phyloP scores from a whole-genome alignment of 2,113 vertebrate genomes.

The Prolemur simus region DNA sequence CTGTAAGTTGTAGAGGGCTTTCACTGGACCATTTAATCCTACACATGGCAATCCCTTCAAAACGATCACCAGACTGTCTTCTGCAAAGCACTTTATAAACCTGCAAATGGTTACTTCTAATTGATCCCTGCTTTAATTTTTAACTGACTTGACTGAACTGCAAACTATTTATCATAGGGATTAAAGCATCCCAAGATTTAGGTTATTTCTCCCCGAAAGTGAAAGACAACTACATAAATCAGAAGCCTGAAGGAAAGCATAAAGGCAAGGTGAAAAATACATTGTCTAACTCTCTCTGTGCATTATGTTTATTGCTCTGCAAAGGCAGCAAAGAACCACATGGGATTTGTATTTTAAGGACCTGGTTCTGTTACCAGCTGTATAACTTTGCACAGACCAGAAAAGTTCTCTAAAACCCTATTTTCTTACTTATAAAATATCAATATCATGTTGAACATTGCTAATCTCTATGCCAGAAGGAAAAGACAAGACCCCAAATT shows the following conservation, averaged over 20 bases:
- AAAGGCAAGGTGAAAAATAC: background rate
- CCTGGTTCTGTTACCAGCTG: background rate
- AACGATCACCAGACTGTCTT: background rate
- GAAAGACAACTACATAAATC: background rate
- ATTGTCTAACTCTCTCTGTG: background rate
- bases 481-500: background rate
- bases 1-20: background rate
- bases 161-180: background rate
- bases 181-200: background rate
- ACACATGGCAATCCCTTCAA: background rate
- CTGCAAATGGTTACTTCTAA: conserved; percentile 24
- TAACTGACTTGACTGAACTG: background rate
- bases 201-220: background rate
- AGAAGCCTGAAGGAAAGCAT: background rate
- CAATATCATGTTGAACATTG: background rate
- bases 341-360: background rate
- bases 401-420: background rate
- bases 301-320: background rate
- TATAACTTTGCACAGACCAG: background rate
- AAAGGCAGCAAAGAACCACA: background rate
- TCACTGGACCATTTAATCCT: background rate
- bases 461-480: background rate
- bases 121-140: conserved; percentile 8
- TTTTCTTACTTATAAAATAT: background rate
- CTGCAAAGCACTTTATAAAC: conserved; percentile 15